phyloP scores from a whole-genome alignment of 53 echinoderm and acorn worm species.

The Holothuria scabra region DNA sequence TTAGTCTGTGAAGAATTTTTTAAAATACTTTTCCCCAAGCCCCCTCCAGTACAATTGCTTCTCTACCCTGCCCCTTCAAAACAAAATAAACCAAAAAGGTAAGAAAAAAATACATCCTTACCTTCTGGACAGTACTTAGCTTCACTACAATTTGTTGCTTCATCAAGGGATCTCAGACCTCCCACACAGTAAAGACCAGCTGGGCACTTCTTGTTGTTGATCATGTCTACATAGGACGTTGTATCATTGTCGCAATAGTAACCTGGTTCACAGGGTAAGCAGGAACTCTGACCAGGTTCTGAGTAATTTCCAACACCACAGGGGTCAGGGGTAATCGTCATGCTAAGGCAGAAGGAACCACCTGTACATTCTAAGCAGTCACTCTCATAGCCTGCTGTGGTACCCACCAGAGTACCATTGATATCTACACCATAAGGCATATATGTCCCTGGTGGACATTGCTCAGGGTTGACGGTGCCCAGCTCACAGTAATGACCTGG shows the following conservation, averaged over 20 bases:
- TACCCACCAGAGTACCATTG: conserved; percentile 62
- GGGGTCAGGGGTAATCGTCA: conserved; percentile 69
- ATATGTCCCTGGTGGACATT: conserved; percentile 88
- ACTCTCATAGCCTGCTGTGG: conserved; percentile 85
- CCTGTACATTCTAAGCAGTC: conserved; percentile 92
- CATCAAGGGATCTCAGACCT: conserved; percentile 67
- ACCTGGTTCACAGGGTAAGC: conserved; percentile 82
- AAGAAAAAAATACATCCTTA: conserved; percentile 33
- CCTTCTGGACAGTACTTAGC: conserved; percentile 94
- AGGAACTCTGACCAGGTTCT: conserved; percentile 73
- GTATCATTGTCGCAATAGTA: conserved; percentile 93
- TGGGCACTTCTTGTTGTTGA: conserved; percentile 83
- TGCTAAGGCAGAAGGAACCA: conserved; percentile 78
- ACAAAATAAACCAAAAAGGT: no score
- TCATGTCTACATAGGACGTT: conserved; percentile 86
- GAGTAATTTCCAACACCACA: conserved; percentile 82
- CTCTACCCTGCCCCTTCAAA: no score
- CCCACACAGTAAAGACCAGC: conserved; percentile 85
- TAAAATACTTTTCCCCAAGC: no score
- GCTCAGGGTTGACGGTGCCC: conserved; percentile 77
- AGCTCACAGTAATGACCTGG: conserved; percentile 96
- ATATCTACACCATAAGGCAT: conserved; percentile 89
- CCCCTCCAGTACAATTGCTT: no score
- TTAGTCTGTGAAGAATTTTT: no score
- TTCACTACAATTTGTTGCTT: conserved; percentile 74